A percentile compares a stretch with the other conserved stretches of the same genome.
Evolutionary conservation across 2,888 invertebrate species (phyloP).

Genomic region (Dryobota labecula): DNA sequence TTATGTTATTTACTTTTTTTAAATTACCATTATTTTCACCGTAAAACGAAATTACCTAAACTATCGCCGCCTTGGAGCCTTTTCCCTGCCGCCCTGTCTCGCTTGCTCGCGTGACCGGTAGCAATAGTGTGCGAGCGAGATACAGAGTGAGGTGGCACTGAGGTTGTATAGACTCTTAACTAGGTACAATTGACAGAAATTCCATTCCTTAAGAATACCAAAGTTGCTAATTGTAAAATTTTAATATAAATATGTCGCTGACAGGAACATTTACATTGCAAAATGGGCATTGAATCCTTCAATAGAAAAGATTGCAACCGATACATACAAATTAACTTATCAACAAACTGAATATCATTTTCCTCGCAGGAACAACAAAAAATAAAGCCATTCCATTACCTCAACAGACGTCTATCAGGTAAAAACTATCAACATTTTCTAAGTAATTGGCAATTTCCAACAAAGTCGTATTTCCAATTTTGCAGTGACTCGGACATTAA

Average conservation of each 20-base stretch:
- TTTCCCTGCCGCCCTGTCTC: too few species aligned
- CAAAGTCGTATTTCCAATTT: conserved; percentile 70
- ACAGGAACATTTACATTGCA: conserved; percentile 33
- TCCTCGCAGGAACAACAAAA: conserved; percentile 29
- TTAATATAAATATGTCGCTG: conserved; percentile 25
- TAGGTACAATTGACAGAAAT: conserved; percentile 4
- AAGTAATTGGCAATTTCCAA: conserved; percentile 71
- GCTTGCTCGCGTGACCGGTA: too few species aligned
- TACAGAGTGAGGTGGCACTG: too few species aligned
- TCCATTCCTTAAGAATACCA: conserved; percentile 4
- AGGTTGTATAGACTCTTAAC: too few species aligned
- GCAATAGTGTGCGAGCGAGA: too few species aligned
- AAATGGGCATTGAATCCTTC: conserved; percentile 17
- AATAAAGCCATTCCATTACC: conserved; percentile 24
- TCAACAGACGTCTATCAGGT: conserved; percentile 24
- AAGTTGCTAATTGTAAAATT: conserved; percentile 13
- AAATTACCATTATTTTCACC: too few species aligned
- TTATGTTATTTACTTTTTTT: too few species aligned
- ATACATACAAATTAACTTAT: conserved; percentile 42
- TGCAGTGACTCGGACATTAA: conserved; percentile 69
- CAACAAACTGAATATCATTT: conserved; percentile 40
- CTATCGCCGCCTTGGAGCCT: too few species aligned
- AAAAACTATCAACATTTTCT: conserved; percentile 58
- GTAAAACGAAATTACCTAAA: too few species aligned
- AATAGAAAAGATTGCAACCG: conserved; percentile 29